Evolutionary conservation across 2,888 invertebrate species (phyloP), one percentile per base, ranked within the genome.

Genomic region (Phymatocera aterrima): DNA sequence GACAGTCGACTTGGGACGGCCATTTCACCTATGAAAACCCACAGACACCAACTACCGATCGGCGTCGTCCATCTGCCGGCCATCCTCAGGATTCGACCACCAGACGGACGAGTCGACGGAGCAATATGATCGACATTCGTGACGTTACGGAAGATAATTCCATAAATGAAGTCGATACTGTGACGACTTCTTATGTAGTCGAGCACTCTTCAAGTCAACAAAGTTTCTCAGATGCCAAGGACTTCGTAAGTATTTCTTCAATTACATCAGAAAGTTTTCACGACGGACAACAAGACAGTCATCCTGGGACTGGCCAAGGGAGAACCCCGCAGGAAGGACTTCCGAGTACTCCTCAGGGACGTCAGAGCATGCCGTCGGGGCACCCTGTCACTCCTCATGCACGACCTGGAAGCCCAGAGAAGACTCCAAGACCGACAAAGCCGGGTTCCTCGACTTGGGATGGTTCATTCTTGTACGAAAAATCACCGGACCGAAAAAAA

Each of bases 11-110:
- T 10, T 93, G 93, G 93, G 93, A 93, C 79, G 93, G 93, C 12
- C 93, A 92, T 83, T 93, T 93, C 80, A 87, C 89, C 24, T 92
- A 92, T 81, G 93, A 93, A 86, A 92, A 90, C 81, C 91, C 91
- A 75, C 78, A 80, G 24, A 72, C 80, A 4, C 61, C 81, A 24
- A 82, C 83, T 80, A 65, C 80, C 3, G 79, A 81, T 6, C 82
- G 80, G 6, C 60, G 57, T 28, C 72, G 18, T 34, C 72, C 72
- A 21, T 18, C 72, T 34, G 18, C 4, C 31, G 77, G 34, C 12
- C 48, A 31, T 72, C 79, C 81, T 3, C 61, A 60, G 3, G 81
- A 83, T 48, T 64, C 78, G 2, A 28, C 79, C 15, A 57, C 60
- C n/a, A 81, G 77, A 10, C 78, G 78, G 10, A 70, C 79, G 40